Conservation (phyloP, 2,797 vertebrate species). For the Thripadectes ignobilis region DNA sequence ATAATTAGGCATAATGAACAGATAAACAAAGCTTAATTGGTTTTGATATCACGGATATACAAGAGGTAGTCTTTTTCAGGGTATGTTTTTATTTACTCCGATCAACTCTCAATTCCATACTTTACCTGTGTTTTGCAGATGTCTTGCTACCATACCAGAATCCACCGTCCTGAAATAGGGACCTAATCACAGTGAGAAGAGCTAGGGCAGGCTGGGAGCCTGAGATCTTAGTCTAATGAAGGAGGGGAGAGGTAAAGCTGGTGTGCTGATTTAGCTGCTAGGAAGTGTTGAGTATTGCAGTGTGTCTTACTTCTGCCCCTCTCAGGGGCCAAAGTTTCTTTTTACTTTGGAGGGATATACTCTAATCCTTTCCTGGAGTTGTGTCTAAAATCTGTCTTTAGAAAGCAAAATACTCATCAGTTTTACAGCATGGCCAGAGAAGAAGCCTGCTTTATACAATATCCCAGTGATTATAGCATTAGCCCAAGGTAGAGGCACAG, state of each 20-base stretch:
- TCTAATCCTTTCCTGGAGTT: background rate
- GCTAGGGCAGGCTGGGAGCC: background rate
- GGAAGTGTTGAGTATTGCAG: background rate
- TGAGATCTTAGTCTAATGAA: background rate
- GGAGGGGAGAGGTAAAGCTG: background rate
- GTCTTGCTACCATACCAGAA: background rate
- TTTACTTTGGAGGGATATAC: background rate
- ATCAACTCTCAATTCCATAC: background rate
- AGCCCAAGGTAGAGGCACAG: background rate
- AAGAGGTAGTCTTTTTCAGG: background rate
- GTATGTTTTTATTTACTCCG: background rate
- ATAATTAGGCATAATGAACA: background rate
- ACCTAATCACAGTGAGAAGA: background rate
- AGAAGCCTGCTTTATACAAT: background rate
- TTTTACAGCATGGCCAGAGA: background rate
- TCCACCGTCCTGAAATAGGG: background rate
- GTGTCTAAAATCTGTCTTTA: background rate
- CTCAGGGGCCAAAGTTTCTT: background rate
- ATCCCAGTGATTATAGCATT: background rate
- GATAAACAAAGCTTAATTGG: background rate
- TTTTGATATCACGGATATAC: background rate
- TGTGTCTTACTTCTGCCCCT: background rate
- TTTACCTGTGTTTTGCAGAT: background rate
- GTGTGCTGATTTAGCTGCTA: background rate
- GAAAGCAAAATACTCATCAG: background rate